Conservation (phyloP, 2,797 vertebrate genomes). For the Apogon talboti region DNA sequence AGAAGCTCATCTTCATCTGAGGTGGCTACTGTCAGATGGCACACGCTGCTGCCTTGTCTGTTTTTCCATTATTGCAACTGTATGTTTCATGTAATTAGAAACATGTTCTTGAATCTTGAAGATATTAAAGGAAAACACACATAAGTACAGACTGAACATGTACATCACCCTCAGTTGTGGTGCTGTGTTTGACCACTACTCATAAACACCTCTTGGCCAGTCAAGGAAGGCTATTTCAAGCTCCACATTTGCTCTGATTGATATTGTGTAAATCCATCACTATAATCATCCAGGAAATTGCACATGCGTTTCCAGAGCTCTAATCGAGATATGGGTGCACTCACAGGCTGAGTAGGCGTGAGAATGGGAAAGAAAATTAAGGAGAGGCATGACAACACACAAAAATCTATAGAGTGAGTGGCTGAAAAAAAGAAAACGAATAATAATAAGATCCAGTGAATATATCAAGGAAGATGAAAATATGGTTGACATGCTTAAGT, state of each 20-base stretch:
- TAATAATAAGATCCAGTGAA: slow-evolving; percentile 41
- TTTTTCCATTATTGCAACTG: slow-evolving; percentile 1
- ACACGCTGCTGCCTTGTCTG: not conserved
- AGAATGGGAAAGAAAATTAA: slow-evolving; percentile 44
- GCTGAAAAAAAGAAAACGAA: not conserved
- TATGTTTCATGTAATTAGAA: slow-evolving; percentile 17
- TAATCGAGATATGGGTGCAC: slow-evolving; percentile 54
- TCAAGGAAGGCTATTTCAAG: slow-evolving; percentile 34
- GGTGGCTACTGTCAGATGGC: slow-evolving; percentile 18
- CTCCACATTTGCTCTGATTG: slow-evolving; percentile 56
- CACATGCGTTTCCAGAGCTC: slow-evolving; percentile 55
- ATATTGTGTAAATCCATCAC: slow-evolving; percentile 69
- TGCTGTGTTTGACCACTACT: slow-evolving; percentile 19
- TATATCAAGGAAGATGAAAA: slow-evolving; percentile 21
- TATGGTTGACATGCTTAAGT: slow-evolving; percentile 43
- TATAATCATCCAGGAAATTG: slow-evolving; percentile 73
- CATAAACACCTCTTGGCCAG: slow-evolving; percentile 8
- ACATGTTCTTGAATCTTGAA: not conserved
- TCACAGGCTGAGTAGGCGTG: slow-evolving; percentile 39
- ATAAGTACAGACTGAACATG: not conserved
- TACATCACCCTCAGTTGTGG: not conserved
- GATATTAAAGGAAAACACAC: not conserved
- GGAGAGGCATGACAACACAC: slow-evolving; percentile 29
- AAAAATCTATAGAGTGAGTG: not conserved
- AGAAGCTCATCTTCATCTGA: slow-evolving; percentile 21